Evolutionary conservation across 2,888 invertebrate genomes (phyloP), one percentile per base, ranked within the genome.

Genomic region (Omphaloscelis lunosa): DNA sequence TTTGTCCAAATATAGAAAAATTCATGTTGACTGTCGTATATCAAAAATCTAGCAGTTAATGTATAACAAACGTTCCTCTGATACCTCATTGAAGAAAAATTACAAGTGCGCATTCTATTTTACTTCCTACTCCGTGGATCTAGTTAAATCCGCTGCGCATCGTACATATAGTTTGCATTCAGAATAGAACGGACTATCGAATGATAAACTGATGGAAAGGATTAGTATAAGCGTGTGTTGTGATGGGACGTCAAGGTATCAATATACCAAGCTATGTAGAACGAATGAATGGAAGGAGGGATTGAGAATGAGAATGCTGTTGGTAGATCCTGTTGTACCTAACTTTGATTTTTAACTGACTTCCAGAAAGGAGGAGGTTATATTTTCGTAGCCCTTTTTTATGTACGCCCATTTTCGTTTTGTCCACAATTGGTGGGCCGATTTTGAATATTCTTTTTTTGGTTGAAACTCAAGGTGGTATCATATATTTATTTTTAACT

Each of bases 111-210:
- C 29, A 39, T 41, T 82, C 65, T 53, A 82, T 67, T 72, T 58
- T 5, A 51, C 0, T 67, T 1, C 1, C 2, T 34, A 56, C 29
- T 86, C 82, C 7, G 1, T 69, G 69, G 12, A 9, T 9, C 20
- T 9, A 53, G 70, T 61, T 86, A 79, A 84, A 86, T 73, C 72
- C 75, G 3, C 17, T 48, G 67, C 39, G 74, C 27, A 41, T 72
- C 59, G 63, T 59, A 65, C 69, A 79, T 67, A 86, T 86, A 84
- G 80, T 86, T 86, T 79, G 84, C 71, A 79, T 84, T 75, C 80
- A 68, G 73, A 86, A 71, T 63, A 73, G 61, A 73, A 68, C 73
- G 63, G 68, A 79, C 63, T 75, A 86, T 83, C 61, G 72, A 86
- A 86, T 86, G 72, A 71, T 83, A 72, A 86, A 67, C 86, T 83